Base-by-base conservation (phyloP, 2,888 invertebrate species). In the Heterodera filipjevi region DNA sequence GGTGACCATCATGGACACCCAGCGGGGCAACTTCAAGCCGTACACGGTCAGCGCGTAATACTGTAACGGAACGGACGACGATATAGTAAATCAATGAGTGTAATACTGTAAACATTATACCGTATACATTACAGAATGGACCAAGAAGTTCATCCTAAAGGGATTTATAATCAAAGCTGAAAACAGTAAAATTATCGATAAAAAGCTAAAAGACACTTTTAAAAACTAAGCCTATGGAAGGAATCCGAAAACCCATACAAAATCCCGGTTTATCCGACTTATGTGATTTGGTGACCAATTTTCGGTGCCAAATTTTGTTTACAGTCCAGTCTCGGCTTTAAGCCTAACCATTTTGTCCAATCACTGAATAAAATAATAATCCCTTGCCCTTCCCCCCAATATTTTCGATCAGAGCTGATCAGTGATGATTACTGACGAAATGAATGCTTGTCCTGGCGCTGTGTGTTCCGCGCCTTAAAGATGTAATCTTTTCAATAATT, bases 21-120 rank as follows among this genome's bases (percentile, higher is more conserved):
- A 86, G 81, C 82, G 89, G 2, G 96, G 96, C 33, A 84, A 70
- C 35, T 86, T 81, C 81, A 90, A 84, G 71, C 89, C 88, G 81
- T 90, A 84, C 1, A 91, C 91, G 64, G 89, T 82, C 22, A 71
- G 44, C 46, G 90, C 89, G 85, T 91, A 91, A 85, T 91, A 75
- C 75, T 75, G 64, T 16, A 30, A 75, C 27, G n/a, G 27, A 27
- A 59, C 8, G 5, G 5, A 8, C 30, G 49, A 14, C 27, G n/a
- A 59, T 12, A 53, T 46, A 27, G n/a, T 39, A 74, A 59, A 16
- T 14, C 14, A 49, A 49, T 3, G 16, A 19, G 49, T 3, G 14
- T 5, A 44, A 19, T 49, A 49, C 49, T 49, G 49, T 49, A 49
- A 49, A 49, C 3, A 3, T 16, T 19, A 16, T 44, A 75, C 75